phyloP scores from a whole-genome alignment of 1,140 invertebrate genomes.

The Saxidomus purpurata region DNA sequence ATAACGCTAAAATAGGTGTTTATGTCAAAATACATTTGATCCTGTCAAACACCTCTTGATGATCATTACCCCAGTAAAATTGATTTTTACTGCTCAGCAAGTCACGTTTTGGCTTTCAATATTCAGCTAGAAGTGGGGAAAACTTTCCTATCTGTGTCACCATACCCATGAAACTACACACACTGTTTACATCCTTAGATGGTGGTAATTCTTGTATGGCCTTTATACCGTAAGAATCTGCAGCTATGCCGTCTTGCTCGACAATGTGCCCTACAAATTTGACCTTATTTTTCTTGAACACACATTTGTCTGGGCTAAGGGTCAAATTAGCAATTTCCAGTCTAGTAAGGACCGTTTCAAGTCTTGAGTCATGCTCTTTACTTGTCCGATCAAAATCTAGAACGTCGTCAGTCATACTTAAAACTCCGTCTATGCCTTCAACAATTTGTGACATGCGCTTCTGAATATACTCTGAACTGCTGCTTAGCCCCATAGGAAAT shows the following conservation, averaged over 20 bases:
- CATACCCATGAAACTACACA: not conserved
- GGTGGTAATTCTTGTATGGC: not conserved
- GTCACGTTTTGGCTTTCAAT: not conserved
- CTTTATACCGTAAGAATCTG: constrained; percentile 1
- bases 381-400: not conserved
- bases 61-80: not conserved
- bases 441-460: constrained; percentile 51
- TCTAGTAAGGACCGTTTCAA: not conserved
- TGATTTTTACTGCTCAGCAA: constrained; percentile 20
- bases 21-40: constrained; percentile 24
- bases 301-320: not conserved
- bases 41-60: not conserved
- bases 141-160: constrained; percentile 21
- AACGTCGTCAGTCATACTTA: constrained; percentile 57
- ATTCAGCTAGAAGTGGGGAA: not conserved
- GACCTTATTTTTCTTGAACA: not conserved
- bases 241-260: not conserved
- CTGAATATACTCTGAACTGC: constrained; percentile 59
- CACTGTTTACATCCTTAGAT: not conserved
- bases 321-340: constrained; percentile 18
- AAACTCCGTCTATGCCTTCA: constrained; percentile 26
- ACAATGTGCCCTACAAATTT: not conserved
- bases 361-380: constrained; percentile 45
- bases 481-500: constrained; percentile 61
- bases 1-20: not conserved